phyloP scores from a whole-genome alignment of 2,888 invertebrate genomes.

The Ormia ochracea region DNA sequence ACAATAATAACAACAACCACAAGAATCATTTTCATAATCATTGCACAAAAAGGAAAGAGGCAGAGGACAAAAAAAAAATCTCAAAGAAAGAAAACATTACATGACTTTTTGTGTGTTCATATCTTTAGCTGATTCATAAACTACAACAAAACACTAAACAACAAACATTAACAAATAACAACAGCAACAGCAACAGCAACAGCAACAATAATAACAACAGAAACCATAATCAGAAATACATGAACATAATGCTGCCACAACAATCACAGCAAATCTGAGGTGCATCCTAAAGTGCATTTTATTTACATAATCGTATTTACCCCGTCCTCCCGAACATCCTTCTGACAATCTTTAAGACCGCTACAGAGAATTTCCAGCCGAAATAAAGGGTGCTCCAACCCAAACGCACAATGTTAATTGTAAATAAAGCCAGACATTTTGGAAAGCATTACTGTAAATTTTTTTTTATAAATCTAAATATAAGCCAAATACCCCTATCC shows the following conservation, averaged over 20 bases:
- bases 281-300: conserved; percentile 55
- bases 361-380: neutral
- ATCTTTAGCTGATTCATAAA: conserved; percentile 63
- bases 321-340: conserved; percentile 12
- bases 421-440: no score
- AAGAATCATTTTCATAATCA: conserved; percentile 52
- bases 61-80: neutral
- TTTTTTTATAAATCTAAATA: no score
- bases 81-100: conserved; percentile 45
- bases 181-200: no score
- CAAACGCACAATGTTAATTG: neutral
- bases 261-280: conserved; percentile 42
- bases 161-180: conserved; percentile 43
- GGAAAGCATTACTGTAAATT: no score
- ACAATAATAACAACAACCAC: conserved; percentile 36
- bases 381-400: neutral
- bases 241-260: conserved; percentile 32
- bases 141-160: conserved; percentile 59
- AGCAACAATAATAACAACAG: conserved; percentile 30
- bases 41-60: neutral
- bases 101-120: conserved; percentile 61
- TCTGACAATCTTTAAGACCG: conserved; percentile 9
- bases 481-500: no score
- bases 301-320: conserved; percentile 34
- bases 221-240: conserved; percentile 50